Evolutionary conservation across 2,113 vertebrate genomes (phyloP).

Genomic region (Lamprotornis superbus): DNA sequence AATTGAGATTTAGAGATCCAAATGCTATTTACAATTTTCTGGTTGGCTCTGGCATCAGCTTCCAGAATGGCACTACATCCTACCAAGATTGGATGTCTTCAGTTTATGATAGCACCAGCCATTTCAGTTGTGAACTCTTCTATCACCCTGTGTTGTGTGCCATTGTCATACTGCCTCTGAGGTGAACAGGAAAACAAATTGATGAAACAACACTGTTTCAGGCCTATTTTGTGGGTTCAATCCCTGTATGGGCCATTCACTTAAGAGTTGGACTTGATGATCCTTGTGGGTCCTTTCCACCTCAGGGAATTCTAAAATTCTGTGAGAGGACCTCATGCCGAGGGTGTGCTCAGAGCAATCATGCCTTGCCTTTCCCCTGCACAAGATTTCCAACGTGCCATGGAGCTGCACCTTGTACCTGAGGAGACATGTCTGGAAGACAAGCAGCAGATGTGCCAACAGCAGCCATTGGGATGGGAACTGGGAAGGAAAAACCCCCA

Average conservation of each 20-base stretch:
- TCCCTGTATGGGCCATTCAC: background rate
- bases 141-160: background rate
- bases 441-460: background rate
- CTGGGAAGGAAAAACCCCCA: background rate
- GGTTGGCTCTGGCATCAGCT: background rate
- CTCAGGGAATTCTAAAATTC: background rate
- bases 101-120: background rate
- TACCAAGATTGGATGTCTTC: background rate
- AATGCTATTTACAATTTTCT: background rate
- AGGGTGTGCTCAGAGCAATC: background rate
- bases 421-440: background rate
- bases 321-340: background rate
- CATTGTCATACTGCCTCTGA: background rate
- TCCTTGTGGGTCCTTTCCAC: background rate
- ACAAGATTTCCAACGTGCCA: background rate
- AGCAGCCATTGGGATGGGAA: background rate
- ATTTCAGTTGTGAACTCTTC: background rate
- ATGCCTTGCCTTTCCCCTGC: fast-evolving
- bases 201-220: background rate
- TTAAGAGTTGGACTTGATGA: background rate
- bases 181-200: background rate
- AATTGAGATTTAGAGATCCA: background rate
- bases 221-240: background rate
- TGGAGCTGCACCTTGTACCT: background rate
- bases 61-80: background rate